Base-by-base conservation (phyloP, 2,113 vertebrate genomes). In the Hymenochirus boettgeri region DNA sequence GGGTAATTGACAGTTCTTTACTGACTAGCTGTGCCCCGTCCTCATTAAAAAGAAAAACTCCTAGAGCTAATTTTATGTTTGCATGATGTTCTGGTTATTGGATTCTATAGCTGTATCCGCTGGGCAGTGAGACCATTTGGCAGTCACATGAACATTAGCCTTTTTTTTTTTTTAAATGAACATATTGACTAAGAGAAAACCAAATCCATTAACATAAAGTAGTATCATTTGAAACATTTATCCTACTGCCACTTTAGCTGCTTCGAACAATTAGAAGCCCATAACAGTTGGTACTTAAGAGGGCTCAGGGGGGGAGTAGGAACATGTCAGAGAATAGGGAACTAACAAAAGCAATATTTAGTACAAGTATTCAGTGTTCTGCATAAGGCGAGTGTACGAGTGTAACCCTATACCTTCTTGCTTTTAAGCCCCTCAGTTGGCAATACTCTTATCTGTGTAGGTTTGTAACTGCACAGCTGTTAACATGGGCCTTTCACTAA, bases 371-470 rank as follows among this genome's bases (percentile, higher is more conserved):
- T 52, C 54, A 54, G 56, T 15, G 37, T 61, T 74, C 73, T 62
- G 74, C 25, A 0, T 71, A 57, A 79, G 71, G 60, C 71, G 61
- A 56, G 0, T 62, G 52, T 67, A 56, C 3, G 0, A 57, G 61
- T 25, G 71, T 77, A 80, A 81, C 63, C 56, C 52, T 75, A 79
- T 70, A 73, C 26, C 29, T 57, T 70, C 65, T 42, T 24, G 37
- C 15, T 56, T 31, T 21, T 48, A 19, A 35, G 42, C 18, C 33
- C n/a, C n/a, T 5, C 55, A 47, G 62, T 56, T 46, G 18, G 29
- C 70, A 70, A 61, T 18, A 25, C 64, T 58, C 42, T 42, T 54
- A 59, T 61, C 66, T 71, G 70, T 35, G 63, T 35, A 58, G 72
- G 39, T 69, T 66, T 71, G 73, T 66, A 66, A 65, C 57, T 37